Evolutionary conservation across 2,113 vertebrate genomes (phyloP), one percentile per base, ranked within the genome.

Genomic region (Chloropsis cyanopogon): DNA sequence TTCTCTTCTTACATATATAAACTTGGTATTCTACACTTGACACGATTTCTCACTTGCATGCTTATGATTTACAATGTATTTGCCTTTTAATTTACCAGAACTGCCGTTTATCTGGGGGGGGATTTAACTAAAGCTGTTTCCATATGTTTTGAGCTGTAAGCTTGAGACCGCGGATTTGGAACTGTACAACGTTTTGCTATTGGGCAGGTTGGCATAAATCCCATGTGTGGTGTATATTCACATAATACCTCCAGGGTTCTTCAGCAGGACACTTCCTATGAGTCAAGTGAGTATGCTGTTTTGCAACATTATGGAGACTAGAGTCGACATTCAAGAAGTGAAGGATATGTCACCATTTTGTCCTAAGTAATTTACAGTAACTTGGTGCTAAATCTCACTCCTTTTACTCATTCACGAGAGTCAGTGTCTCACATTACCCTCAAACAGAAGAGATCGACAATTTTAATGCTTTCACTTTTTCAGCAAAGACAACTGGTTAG

Each of bases 81-180:
- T 93, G 77, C 52, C 60, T 92, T 86, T 69, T 92, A 82, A 93
- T 88, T 88, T 84, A 95, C 68, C 5, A 1, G 78, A 92, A 85
- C 88, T 90, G 54, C 8, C 0, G 6, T 73, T 95, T 94, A 92
- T 73, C 72, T 15, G 7, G 25, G 26, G 9, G 26, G 9, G 26
- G 82, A 86, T 90, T 96, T 96, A 86, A 82, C 72, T 90, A 90
- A 96, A 95, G 72, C 88, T 78, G 64, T 90, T 93, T 86, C 90
- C 71, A 35, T 90, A 86, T 80, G 90, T 86, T 92, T 85, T 83
- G 71, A 90, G 75, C 82, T 75, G 75, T 86, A 88, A 93, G 88
- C 85, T 44, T 46, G 56, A 86, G 71, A 82, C 42, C 25, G 29
- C 0, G 0, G 68, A 86, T 86, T 92, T 95, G 50, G 42, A 85